These are phyloP conservation scores for Perca flavescens DNA, from an alignment of 2,113 vertebrate genomes.

Conservation along the genomic window DNA sequence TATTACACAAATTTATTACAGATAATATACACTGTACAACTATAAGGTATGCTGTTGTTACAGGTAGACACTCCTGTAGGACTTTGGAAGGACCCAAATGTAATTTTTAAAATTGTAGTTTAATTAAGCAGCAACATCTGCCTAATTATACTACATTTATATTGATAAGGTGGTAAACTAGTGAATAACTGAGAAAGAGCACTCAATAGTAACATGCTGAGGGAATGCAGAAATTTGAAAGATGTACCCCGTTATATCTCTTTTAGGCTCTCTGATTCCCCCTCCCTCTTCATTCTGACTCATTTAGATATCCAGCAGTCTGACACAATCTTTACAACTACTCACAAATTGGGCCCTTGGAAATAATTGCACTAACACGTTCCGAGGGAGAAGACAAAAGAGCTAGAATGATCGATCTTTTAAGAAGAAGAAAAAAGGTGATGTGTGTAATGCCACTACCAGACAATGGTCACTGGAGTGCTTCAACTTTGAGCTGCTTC, in stretches of 20 bases:
- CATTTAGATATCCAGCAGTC: constrained; percentile 64
- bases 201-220: constrained; percentile 11
- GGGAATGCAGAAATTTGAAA: constrained; percentile 13
- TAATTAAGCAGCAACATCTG: constrained; percentile 2
- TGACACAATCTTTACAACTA: constrained; percentile 53
- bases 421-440: constrained; percentile 54
- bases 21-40: background rate
- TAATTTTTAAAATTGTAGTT: background rate
- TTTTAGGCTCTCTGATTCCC: constrained; percentile 40
- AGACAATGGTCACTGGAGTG: constrained; percentile 78
- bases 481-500: constrained; percentile 74
- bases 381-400: constrained; percentile 78
- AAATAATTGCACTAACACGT: constrained; percentile 72
- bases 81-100: background rate
- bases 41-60: constrained; percentile 1
- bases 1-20: background rate
- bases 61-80: background rate
- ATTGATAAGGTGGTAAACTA: background rate
- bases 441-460: constrained; percentile 68
- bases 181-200: constrained; percentile 11
- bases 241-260: constrained; percentile 24
- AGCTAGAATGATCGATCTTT: constrained; percentile 79
- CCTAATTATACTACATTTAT: background rate
- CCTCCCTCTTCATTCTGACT: constrained; percentile 25
- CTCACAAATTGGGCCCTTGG: constrained; percentile 76